These are phyloP conservation scores for Psittacula echo DNA, from an alignment of 2,797 vertebrate species.

Conservation along the genomic window DNA sequence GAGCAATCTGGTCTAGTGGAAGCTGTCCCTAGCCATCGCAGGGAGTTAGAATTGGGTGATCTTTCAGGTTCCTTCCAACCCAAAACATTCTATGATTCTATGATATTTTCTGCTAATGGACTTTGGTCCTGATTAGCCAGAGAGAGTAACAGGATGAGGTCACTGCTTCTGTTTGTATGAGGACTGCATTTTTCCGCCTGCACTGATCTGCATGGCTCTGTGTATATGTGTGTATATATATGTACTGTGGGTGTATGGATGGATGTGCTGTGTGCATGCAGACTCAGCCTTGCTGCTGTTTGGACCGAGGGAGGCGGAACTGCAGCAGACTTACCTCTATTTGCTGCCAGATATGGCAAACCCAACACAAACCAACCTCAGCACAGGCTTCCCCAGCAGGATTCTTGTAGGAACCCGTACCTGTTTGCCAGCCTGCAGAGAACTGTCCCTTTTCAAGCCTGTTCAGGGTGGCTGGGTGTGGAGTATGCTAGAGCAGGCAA, in stretches of 20 bases:
- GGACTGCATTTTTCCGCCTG: not conserved
- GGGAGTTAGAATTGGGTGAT: not conserved
- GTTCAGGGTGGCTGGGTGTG: no score
- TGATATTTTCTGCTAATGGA: not conserved
- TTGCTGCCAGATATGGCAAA: not conserved
- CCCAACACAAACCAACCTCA: not conserved
- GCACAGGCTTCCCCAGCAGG: not conserved
- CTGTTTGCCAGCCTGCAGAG: not conserved
- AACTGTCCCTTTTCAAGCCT: not conserved
- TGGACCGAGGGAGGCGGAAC: not conserved
- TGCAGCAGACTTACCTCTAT: not conserved
- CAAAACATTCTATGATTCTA: not conserved
- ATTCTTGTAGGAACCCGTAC: rapidly evolving
- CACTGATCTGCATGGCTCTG: not conserved
- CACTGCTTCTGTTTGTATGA: not conserved
- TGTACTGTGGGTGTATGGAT: no score
- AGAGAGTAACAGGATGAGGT: not conserved
- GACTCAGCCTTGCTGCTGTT: not conserved
- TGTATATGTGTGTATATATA: not conserved
- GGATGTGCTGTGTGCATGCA: not conserved
- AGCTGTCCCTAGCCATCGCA: not conserved
- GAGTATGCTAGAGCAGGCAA: not conserved
- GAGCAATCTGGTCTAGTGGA: not conserved
- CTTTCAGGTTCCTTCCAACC: not conserved
- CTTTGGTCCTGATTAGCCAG: not conserved